Evolutionary conservation across 2,888 invertebrate species (phyloP), one percentile per base, ranked within the genome.

Genomic region (Monochamus alternatus): DNA sequence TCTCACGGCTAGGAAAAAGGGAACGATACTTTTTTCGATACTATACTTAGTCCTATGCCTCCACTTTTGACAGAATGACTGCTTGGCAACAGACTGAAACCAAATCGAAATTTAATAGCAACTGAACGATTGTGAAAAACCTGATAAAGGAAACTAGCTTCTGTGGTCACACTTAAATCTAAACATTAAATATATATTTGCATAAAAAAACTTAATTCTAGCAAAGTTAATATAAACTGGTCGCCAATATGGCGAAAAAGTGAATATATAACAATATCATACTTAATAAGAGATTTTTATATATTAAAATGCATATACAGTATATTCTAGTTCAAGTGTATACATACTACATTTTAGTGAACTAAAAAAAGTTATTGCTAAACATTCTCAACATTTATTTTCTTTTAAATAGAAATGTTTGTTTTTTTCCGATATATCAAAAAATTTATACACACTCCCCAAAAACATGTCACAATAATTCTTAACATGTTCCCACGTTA

Each of bases 11-110:
- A 22, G 62, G 14, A 73, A 76, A 78, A 81, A 77, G 78, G 83
- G 85, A 84, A 85, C 85, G 85, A 85, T 85, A 85, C 85, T 79
- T 65, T 79, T 79, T 75, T 74, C 65, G 47, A 79, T 82, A 81
- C 81, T 80, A 82, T 84, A 84, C 84, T 83, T 70, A 84, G 76
- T 82, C 83, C 81, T 75, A 63, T 74, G 70, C 74, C 77, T 76
- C 69, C 75, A 68, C 76, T 75, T 68, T 64, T 63, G 43, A 38
- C 75, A 79, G 72, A 70, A 73, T 64, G 66, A 72, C 73, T 73
- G 72, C 77, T 74, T 76, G 70, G 47, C 67, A 73, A 72, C 71
- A 74, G 80, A 85, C 84, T 85, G 84, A 85, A 86, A 84, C 75
- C 78, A 84, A 81, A 85, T 77, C 81, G 80, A 71, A 73, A 72